A percentile compares a stretch with the other conserved stretches of the same genome.
Evolutionary conservation across 2,113 vertebrate genomes (phyloP).

Genomic region (Rhinoderma darwinii): DNA sequence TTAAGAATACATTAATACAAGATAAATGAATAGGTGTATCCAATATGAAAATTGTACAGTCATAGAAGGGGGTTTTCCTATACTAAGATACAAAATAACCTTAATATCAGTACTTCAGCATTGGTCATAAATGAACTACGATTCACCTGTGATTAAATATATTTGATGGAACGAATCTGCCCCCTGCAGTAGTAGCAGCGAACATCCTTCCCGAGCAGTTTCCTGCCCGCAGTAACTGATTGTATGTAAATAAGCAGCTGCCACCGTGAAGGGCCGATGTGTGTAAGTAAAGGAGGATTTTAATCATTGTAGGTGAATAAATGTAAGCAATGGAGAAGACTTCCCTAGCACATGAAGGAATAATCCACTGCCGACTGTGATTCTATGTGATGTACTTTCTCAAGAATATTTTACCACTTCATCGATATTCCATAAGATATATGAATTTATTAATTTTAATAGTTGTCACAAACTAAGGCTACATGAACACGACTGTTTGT

Average conservation of each 20-base stretch:
- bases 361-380: conserved; percentile 7
- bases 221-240: neutral
- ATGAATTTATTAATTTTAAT: conserved; percentile 32
- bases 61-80: neutral
- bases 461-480: neutral
- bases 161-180: conserved; percentile 32
- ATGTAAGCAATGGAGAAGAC: neutral
- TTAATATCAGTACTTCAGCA: neutral
- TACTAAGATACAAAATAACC: neutral
- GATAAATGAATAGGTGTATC: neutral
- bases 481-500: too few relatives aligned
- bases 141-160: neutral
- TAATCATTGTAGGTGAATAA: neutral
- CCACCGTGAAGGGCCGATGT: neutral
- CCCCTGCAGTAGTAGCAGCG: conserved; percentile 46
- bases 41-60: neutral
- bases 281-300: neutral
- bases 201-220: neutral
- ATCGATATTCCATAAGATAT: conserved; percentile 31
- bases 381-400: neutral
- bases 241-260: conserved; percentile 26
- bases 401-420: conserved; percentile 34
- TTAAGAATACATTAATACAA: neutral
- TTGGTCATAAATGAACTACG: neutral
- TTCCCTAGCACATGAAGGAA: neutral